phyloP scores from a whole-genome alignment of 2,113 vertebrate genomes.

The Serilophus lunatus region DNA sequence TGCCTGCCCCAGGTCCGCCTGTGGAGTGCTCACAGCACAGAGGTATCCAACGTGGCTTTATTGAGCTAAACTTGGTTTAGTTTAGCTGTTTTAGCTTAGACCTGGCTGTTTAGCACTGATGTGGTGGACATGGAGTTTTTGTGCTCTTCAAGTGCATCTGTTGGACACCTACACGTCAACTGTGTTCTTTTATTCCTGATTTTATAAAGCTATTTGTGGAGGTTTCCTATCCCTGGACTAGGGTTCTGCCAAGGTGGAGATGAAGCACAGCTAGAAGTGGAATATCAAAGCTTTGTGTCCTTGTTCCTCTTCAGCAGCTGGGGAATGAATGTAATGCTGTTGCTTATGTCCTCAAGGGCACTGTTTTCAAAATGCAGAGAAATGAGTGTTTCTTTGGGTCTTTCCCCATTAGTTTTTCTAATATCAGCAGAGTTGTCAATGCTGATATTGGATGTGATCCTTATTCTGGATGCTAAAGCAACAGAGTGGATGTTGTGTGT shows the following conservation, averaged over 20 bases:
- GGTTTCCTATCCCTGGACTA: background rate
- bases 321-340: background rate
- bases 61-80: background rate
- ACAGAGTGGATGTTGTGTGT: background rate
- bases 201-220: background rate
- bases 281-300: background rate
- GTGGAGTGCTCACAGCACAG: background rate
- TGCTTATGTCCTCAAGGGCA: background rate
- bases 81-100: background rate
- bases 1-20: accelerated
- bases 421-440: background rate
- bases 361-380: background rate
- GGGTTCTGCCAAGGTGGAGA: background rate
- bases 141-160: background rate
- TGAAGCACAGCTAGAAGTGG: background rate
- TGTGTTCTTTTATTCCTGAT: background rate
- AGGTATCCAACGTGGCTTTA: background rate
- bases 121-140: background rate
- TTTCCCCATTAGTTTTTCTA: background rate
- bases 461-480: background rate
- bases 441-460: background rate
- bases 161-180: accelerated
- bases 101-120: background rate
- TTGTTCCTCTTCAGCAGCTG: background rate
- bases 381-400: accelerated